Percentiles rank a stretch among this genome's conserved stretches.
phyloP scores from a whole-genome alignment of 2,888 invertebrate species.

The Portevinia maculata region DNA sequence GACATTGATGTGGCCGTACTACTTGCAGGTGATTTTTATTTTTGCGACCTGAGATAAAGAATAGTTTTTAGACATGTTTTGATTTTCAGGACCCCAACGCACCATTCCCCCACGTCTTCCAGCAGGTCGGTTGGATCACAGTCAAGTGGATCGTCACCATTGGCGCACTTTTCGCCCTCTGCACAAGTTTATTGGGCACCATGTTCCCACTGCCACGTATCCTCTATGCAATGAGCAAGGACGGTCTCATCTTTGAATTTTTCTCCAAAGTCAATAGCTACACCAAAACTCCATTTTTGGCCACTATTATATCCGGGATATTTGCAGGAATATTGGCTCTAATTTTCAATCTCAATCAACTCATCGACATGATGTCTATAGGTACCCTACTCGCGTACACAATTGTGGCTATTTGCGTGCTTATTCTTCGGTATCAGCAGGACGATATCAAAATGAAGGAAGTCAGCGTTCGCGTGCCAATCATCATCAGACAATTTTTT shows the following conservation, averaged over 20 bases:
- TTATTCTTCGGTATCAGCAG: conserved; percentile 86
- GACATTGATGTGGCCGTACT: conserved; percentile 86
- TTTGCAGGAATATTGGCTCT: conserved; percentile 89
- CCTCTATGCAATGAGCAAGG: conserved; percentile 94
- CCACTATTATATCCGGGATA: conserved; percentile 89
- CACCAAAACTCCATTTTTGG: conserved; percentile 91
- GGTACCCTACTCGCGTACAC: conserved; percentile 90
- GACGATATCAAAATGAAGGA: background rate
- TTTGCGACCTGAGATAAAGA: too few relatives aligned
- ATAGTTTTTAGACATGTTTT: too few relatives aligned
- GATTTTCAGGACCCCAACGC: conserved; percentile 90
- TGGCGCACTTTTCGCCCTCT: conserved; percentile 93
- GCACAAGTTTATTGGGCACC: conserved; percentile 92
- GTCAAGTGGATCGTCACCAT: conserved; percentile 93
- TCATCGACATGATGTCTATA: conserved; percentile 92
- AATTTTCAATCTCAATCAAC: conserved; percentile 87
- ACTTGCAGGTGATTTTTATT: too few relatives aligned
- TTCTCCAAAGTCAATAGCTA: conserved; percentile 88
- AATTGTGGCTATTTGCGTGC: conserved; percentile 89
- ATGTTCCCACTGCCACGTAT: conserved; percentile 94
- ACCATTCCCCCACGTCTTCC: conserved; percentile 91
- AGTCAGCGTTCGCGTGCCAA: background rate
- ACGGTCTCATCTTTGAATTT: conserved; percentile 90
- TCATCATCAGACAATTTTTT: conserved; percentile 11
- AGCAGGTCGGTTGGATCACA: conserved; percentile 88